Evolutionary conservation across 2,888 invertebrate species (phyloP).

Genomic region (Frankliniella intonsa): DNA sequence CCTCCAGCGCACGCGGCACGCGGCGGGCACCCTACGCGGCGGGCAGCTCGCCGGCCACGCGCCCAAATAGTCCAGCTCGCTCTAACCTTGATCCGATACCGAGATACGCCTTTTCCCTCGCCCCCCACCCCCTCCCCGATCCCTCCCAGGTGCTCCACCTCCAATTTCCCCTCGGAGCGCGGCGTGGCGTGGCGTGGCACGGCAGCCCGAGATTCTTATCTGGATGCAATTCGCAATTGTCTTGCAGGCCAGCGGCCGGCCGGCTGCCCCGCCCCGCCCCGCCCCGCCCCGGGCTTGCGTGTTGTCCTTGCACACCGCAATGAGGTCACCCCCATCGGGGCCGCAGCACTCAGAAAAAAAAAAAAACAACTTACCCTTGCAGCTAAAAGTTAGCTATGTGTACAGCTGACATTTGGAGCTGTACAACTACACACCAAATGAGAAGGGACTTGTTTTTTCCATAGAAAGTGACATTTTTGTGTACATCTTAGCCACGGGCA

Average conservation of each 20-base stretch:
- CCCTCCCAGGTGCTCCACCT: not conserved
- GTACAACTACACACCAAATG: no score
- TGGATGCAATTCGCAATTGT: not conserved
- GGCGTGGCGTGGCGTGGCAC: slow-evolving; percentile 17
- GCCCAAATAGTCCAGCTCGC: not conserved
- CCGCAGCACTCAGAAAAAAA: no score
- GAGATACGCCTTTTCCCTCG: not conserved
- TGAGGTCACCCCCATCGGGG: slow-evolving; percentile 22
- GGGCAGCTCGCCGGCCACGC: not conserved
- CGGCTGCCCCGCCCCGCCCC: no score
- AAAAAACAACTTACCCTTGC: not conserved
- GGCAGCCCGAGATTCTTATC: not conserved
- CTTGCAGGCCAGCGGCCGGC: not conserved
- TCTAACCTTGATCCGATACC: not conserved
- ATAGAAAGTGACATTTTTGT: no score
- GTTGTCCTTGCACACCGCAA: slow-evolving; percentile 29
- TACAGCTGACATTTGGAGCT: no score
- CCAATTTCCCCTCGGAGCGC: no score
- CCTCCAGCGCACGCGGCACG: no score
- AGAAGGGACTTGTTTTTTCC: no score
- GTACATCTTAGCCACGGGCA: no score
- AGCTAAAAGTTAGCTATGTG: slow-evolving; percentile 32
- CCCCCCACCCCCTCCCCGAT: not conserved
- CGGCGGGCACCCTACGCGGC: no score
- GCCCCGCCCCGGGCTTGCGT: not conserved